phyloP scores from a whole-genome alignment of 2,797 vertebrate species.

The Leptodactylus fallax region DNA sequence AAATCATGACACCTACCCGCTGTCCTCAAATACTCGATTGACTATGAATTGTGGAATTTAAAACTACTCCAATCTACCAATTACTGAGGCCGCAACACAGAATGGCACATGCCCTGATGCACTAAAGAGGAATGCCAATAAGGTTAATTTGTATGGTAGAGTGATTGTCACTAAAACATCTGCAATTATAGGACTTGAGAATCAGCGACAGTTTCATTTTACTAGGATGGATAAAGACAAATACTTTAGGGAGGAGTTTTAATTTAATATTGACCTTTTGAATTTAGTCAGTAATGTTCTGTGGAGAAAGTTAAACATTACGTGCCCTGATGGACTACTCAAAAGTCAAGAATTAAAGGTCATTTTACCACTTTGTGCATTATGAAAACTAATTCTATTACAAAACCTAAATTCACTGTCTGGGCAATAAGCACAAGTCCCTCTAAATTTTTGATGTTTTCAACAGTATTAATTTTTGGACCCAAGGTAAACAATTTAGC shows the following conservation, averaged over 20 bases:
- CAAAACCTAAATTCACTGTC: neutral
- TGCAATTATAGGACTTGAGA: neutral
- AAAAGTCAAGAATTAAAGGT: neutral
- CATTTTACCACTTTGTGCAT: neutral
- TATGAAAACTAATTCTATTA: neutral
- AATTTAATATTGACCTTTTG: neutral
- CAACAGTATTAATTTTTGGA: neutral
- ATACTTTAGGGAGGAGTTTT: neutral
- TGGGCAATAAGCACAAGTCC: neutral
- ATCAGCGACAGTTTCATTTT: neutral
- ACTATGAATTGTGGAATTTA: too few species aligned
- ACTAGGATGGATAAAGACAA: neutral
- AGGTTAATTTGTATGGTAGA: neutral
- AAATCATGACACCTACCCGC: neutral
- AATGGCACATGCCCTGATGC: neutral
- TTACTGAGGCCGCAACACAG: neutral
- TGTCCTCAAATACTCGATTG: neutral
- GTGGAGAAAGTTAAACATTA: neutral
- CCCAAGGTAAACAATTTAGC: neutral
- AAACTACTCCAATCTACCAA: neutral
- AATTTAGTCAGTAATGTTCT: neutral
- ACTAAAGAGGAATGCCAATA: neutral
- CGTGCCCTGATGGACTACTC: neutral
- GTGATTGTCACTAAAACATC: neutral
- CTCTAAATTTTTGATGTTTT: neutral